Conservation (phyloP, 2,113 vertebrate genomes). For the Cynopterus brachyotis region DNA sequence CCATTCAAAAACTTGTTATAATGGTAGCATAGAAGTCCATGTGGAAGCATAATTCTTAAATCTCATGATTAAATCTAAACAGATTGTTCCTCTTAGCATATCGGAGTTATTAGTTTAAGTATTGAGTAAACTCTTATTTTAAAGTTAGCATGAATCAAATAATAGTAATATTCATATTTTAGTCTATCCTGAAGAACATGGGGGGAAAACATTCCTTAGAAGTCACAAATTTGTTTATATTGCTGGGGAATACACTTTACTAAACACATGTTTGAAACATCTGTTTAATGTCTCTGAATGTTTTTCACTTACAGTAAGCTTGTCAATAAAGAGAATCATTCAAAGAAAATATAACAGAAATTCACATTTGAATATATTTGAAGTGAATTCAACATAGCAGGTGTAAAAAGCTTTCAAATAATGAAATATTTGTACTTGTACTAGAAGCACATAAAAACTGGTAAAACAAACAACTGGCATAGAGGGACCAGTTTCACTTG, state of each 20-base stretch:
- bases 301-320: slow-evolving; percentile 53
- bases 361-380: slow-evolving; percentile 21
- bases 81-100: slow-evolving; percentile 45
- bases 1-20: slow-evolving; percentile 15
- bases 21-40: slow-evolving; percentile 45
- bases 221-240: slow-evolving; percentile 59
- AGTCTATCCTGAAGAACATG: slow-evolving; percentile 23
- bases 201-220: slow-evolving; percentile 12
- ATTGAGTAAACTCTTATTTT: neutral
- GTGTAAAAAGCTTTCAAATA: slow-evolving; percentile 53
- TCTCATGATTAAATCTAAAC: slow-evolving; percentile 30
- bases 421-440: neutral
- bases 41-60: slow-evolving; percentile 45
- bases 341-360: slow-evolving; percentile 54
- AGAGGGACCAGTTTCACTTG: neutral
- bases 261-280: slow-evolving; percentile 69
- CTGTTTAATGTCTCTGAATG: slow-evolving; percentile 64
- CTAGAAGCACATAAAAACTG: neutral
- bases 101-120: slow-evolving; percentile 59
- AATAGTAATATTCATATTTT: slow-evolving; percentile 26
- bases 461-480: neutral
- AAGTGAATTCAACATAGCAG: slow-evolving; percentile 33
- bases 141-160: neutral
- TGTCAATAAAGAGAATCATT: slow-evolving; percentile 64
- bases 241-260: slow-evolving; percentile 63